phyloP scores from a whole-genome alignment of 2,888 invertebrate species.

The Chelonus formosanus region DNA sequence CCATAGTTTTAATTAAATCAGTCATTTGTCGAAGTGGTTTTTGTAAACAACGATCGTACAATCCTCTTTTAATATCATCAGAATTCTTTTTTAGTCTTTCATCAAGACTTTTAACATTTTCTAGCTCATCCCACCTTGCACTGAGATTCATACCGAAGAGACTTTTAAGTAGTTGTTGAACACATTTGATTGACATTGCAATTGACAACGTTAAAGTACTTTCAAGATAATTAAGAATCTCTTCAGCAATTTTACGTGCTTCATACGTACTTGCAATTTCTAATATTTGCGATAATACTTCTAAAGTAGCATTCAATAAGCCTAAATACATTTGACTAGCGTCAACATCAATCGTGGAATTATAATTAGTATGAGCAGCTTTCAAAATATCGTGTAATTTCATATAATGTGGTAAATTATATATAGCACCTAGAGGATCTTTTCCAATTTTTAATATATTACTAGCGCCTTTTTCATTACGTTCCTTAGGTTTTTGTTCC shows the following conservation, averaged over 20 bases:
- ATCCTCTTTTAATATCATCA: slow-evolving; percentile 43
- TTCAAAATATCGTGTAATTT: slow-evolving; percentile 84
- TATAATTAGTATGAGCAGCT: slow-evolving; percentile 86
- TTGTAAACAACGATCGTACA: slow-evolving; percentile 59
- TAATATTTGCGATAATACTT: slow-evolving; percentile 75
- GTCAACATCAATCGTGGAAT: slow-evolving; percentile 82
- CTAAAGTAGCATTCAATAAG: slow-evolving; percentile 72
- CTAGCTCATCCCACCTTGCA: slow-evolving; percentile 63
- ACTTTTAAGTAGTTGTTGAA: slow-evolving; percentile 80
- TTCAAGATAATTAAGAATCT: slow-evolving; percentile 79
- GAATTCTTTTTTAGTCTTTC: slow-evolving; percentile 19
- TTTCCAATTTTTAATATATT: slow-evolving; percentile 55
- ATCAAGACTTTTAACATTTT: slow-evolving; percentile 39
- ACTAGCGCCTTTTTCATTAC: slow-evolving; percentile 59
- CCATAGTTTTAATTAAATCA: slow-evolving; percentile 55
- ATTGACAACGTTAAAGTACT: slow-evolving; percentile 77
- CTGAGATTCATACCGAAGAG: slow-evolving; percentile 80
- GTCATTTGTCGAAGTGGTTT: slow-evolving; percentile 55
- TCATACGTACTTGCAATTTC: slow-evolving; percentile 77
- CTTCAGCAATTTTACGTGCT: slow-evolving; percentile 80
- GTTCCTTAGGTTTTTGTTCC: slow-evolving; percentile 65
- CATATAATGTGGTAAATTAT: slow-evolving; percentile 80
- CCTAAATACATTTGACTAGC: slow-evolving; percentile 79
- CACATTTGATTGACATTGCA: slow-evolving; percentile 75
- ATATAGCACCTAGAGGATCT: slow-evolving; percentile 72